Percentiles rank a stretch among this genome's conserved stretches.
These are phyloP conservation scores for Catalaphyllia jardinei DNA, from an alignment of 64 coral and sea anemone species.

Conservation along the genomic window DNA sequence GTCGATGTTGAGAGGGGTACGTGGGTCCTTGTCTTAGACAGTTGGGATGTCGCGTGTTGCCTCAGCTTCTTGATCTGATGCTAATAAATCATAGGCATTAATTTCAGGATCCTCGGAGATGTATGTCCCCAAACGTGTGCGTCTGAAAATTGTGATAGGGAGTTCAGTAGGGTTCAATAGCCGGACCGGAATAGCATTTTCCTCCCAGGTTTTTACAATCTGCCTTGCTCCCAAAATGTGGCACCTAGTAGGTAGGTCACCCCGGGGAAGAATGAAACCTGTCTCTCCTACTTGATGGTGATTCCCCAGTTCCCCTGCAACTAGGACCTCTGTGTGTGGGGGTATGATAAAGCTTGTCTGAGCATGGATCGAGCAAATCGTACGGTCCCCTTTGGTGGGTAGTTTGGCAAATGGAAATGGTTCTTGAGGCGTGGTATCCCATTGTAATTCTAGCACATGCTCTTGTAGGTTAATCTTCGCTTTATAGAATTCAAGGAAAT, in stretches of 20 bases:
- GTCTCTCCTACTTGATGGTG: too few species aligned
- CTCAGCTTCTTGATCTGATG: too few species aligned
- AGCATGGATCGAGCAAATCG: neutral
- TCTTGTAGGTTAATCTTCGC: slow-evolving; percentile 16
- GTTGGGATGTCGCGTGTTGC: too few species aligned
- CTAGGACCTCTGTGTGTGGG: neutral
- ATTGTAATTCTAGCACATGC: neutral
- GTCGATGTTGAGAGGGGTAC: too few species aligned
- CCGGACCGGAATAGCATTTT: neutral
- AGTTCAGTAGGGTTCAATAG: neutral
- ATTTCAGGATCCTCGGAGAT: neutral
- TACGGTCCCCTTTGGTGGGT: neutral
- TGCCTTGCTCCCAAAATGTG: slow-evolving; percentile 4
- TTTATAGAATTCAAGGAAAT: slow-evolving; percentile 32
- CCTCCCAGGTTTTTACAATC: neutral
- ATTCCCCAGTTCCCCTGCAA: neutral
- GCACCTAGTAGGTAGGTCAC: neutral
- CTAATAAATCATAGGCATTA: slow-evolving; percentile 3
- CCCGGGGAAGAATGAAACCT: too few species aligned
- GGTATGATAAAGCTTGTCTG: neutral
- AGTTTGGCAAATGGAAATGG: too few species aligned
- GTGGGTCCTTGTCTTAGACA: too few species aligned
- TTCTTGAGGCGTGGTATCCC: too few species aligned
- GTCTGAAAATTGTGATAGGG: slow-evolving; percentile 8
- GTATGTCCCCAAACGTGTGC: neutral